Conservation (phyloP, 2,113 vertebrate genomes). For the Ovis canadensis region DNA sequence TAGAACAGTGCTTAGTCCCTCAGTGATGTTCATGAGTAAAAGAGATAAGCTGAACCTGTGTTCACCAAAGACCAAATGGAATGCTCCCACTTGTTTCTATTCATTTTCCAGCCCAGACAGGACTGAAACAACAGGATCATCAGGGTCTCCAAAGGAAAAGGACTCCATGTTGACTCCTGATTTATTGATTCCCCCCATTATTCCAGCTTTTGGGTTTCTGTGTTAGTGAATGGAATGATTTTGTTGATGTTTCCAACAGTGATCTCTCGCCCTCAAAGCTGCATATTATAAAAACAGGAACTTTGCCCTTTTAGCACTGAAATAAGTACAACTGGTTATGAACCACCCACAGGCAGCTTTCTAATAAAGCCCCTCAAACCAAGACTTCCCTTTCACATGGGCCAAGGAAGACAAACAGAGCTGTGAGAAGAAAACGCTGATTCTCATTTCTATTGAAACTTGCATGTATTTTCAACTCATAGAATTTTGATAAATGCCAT, state of each 20-base stretch:
- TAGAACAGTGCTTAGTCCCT: not conserved
- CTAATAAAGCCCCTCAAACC: not conserved
- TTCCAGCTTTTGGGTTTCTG: not conserved
- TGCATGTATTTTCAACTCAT: not conserved
- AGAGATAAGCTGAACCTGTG: not conserved
- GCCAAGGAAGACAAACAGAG: slow-evolving; percentile 3
- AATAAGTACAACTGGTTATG: slow-evolving; percentile 19
- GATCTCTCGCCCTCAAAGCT: not conserved
- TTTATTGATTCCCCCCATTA: slow-evolving; percentile 18
- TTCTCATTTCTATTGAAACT: not conserved
- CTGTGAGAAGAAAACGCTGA: not conserved
- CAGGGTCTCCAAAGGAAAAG: not conserved
- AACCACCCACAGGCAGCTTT: not conserved
- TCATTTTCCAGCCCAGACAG: not conserved
- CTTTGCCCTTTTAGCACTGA: not conserved
- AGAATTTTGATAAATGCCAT: not conserved
- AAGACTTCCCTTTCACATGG: not conserved
- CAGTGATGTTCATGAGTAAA: not conserved
- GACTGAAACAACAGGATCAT: not conserved
- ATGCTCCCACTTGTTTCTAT: not conserved
- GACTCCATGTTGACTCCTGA: not conserved
- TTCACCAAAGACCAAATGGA: not conserved
- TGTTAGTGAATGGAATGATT: not conserved
- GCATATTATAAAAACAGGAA: slow-evolving; percentile 44
- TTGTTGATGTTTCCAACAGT: not conserved